phyloP scores from a whole-genome alignment of 2,888 invertebrate species.

The Monoplex corrugatus region DNA sequence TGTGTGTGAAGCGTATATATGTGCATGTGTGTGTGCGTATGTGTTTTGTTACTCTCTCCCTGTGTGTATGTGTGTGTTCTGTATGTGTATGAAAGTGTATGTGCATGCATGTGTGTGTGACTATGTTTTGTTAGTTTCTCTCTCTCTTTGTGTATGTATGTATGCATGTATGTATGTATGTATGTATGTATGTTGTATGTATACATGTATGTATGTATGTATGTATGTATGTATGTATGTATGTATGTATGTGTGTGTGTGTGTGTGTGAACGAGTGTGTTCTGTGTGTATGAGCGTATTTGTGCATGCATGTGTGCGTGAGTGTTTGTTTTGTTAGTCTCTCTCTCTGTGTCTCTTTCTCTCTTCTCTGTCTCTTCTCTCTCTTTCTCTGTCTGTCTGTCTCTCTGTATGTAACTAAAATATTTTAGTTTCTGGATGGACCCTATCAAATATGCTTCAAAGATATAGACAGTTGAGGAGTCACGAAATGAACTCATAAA shows the following conservation, averaged over 20 bases:
- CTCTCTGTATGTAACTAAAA: too few species aligned
- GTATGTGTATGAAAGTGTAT: not conserved
- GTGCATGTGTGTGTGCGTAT: not conserved
- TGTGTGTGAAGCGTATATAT: too few species aligned
- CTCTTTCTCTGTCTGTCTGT: too few species aligned
- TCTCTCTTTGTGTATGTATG: not conserved
- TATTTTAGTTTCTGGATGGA: too few species aligned
- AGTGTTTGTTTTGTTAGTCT: too few species aligned
- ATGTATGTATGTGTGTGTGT: not conserved
- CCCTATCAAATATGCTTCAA: too few species aligned
- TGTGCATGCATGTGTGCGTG: not conserved
- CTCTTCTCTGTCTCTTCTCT: not conserved
- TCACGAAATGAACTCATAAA: too few species aligned
- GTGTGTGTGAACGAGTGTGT: not conserved
- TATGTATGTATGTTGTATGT: not conserved
- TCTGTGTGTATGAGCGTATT: not conserved
- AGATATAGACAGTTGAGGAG: too few species aligned
- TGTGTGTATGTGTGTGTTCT: not conserved
- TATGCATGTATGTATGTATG: not conserved
- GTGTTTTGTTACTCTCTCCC: too few species aligned
- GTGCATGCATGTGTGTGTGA: too few species aligned
- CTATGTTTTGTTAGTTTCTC: too few species aligned
- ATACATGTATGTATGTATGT: not conserved
- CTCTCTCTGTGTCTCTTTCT: not conserved
- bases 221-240: not conserved